Evolutionary conservation across 2,888 invertebrate genomes (phyloP).

Genomic region (Eupithecia insigniata): DNA sequence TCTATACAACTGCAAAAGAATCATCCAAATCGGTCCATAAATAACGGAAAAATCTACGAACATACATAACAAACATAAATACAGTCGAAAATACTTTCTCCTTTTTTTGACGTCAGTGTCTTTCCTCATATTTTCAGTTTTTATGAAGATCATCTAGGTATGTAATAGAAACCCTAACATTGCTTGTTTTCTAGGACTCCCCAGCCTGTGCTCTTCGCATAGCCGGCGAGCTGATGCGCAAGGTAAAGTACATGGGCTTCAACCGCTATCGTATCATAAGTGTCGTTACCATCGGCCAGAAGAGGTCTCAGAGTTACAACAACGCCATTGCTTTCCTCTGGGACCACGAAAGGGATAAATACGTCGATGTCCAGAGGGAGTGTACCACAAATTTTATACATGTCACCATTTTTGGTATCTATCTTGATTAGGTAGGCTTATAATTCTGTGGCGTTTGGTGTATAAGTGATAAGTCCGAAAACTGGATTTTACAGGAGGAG

Average conservation of each 20-base stretch:
- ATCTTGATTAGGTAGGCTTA: constrained; percentile 59
- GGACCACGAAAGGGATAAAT: constrained; percentile 65
- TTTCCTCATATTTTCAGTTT: too few relatives aligned
- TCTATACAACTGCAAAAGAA: too few relatives aligned
- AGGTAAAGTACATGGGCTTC: constrained; percentile 60
- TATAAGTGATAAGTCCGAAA: too few relatives aligned
- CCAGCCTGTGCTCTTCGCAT: constrained; percentile 59
- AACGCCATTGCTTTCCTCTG: constrained; percentile 73
- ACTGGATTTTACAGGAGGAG: too few relatives aligned
- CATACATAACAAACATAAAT: too few relatives aligned
- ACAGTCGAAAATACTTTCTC: too few relatives aligned
- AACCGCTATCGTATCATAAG: constrained; percentile 68
- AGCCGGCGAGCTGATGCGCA: constrained; percentile 66
- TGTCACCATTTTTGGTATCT: constrained; percentile 70
- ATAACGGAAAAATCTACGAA: too few relatives aligned
- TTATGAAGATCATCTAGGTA: not conserved
- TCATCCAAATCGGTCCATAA: too few relatives aligned
- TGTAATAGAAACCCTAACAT: not conserved
- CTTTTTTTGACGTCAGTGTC: too few relatives aligned
- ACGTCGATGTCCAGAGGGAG: constrained; percentile 60
- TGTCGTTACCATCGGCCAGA: constrained; percentile 69
- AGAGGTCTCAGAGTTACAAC: constrained; percentile 69
- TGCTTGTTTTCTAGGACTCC: constrained; percentile 49
- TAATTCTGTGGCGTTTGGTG: too few relatives aligned
- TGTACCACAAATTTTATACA: constrained; percentile 64